Evolutionary conservation across 2,113 vertebrate species (phyloP), one percentile per base, ranked within the genome.

Genomic region (Sorex araneus): DNA sequence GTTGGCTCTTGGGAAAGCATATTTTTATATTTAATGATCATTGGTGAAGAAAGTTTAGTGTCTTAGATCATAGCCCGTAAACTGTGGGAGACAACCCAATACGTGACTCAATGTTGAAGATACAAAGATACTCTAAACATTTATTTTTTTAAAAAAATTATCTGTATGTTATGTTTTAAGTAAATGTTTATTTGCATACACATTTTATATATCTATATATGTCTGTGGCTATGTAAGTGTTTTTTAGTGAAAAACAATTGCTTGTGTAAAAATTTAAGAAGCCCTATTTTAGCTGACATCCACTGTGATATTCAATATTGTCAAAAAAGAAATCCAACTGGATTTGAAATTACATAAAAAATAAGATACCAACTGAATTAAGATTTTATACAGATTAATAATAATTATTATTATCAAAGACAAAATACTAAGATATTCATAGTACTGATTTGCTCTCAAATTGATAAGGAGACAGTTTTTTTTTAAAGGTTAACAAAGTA

Each of bases 361-460:
- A 70, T 27, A 63, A 63, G 40, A 89, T 36, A 85, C n/a, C 76
- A 73, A 82, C 12, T 23, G 9, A 91, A 89, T 87, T 23, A 93
- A 93, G 0, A 15, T 71, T 69, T 70, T 77, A 73, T 70, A 87
- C n/a, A 94, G 2, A 9, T 84, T 89, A 67, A n/a, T 89, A 83
- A 70, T 71, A 79, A 71, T 40, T 77, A 69, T 67, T 54, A 3
- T 77, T 47, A 70, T 78, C 28, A 28, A 60, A 2, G 6, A 54
- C 23, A 87, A 71, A 30, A 23, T 69, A 43, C 83, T 92, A 21
- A 21, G 1, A 45, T 91, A 78, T 45, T 34, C 54, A 84, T 54
- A 67, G 36, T 4, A n/a, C 16, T 67, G 27, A 57, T 16, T 27
- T 78, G 15, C 0, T 66, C 13, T 47, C 47, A 69, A 86, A 34